Conservation (phyloP, 2,113 vertebrate genomes). For the Aegotheles bennettii region DNA sequence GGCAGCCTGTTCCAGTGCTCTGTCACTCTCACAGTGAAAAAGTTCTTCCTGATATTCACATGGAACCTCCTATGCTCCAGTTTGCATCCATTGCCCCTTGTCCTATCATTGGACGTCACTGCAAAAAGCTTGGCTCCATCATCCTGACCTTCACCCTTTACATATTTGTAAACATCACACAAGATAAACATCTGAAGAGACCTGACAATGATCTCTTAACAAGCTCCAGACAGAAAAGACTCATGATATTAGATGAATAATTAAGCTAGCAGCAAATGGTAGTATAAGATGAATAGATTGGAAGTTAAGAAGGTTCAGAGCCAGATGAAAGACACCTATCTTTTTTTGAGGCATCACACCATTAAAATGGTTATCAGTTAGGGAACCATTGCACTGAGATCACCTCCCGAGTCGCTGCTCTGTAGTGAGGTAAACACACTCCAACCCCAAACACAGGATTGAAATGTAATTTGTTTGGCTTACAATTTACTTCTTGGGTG, state of each 20-base stretch:
- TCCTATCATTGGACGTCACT: too few relatives aligned
- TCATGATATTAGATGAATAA: not conserved
- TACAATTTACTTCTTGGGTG: not conserved
- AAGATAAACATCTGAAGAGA: not conserved
- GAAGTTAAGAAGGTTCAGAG: not conserved
- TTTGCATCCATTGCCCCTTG: too few relatives aligned
- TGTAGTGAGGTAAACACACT: not conserved
- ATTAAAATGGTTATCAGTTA: not conserved
- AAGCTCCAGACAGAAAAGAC: not conserved
- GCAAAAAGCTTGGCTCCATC: too few relatives aligned
- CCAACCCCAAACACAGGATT: not conserved
- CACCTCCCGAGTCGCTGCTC: not conserved
- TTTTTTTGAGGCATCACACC: not conserved
- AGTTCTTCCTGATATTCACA: too few relatives aligned
- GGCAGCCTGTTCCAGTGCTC: too few relatives aligned
- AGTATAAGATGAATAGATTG: not conserved
- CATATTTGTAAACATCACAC: too few relatives aligned
- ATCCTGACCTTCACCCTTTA: too few relatives aligned
- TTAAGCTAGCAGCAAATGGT: not conserved
- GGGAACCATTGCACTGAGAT: not conserved
- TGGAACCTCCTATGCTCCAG: too few relatives aligned
- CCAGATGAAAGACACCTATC: not conserved
- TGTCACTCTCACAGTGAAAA: too few relatives aligned
- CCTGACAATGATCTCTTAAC: not conserved
- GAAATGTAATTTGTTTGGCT: not conserved